phyloP scores from a whole-genome alignment of 2,888 invertebrate species.

The Drosophila conformis region DNA sequence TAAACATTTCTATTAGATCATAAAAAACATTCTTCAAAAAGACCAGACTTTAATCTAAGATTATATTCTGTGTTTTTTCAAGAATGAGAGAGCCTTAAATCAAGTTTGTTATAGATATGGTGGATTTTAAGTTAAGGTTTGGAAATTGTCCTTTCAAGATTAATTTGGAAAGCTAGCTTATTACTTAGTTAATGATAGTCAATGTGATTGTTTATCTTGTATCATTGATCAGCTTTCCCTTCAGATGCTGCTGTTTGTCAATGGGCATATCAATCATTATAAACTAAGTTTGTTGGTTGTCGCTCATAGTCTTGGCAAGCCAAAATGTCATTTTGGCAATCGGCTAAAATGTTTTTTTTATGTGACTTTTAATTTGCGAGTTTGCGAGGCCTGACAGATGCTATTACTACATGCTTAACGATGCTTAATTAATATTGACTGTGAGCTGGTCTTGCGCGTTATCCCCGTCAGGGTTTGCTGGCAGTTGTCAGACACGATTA shows the following conservation, averaged over 20 bases:
- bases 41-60: background rate
- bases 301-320: conserved; percentile 14
- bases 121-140: background rate
- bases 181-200: background rate
- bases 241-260: background rate
- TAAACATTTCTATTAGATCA: background rate
- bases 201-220: background rate
- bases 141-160: background rate
- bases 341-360: conserved; percentile 9
- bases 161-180: background rate
- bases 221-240: background rate
- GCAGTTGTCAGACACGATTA: conserved; percentile 1
- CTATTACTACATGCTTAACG: background rate
- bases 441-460: too few species aligned
- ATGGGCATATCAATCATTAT: conserved; percentile 21
- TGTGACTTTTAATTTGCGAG: conserved; percentile 16
- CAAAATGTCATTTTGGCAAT: conserved; percentile 8
- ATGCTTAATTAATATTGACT: background rate
- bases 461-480: background rate
- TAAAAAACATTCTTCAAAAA: background rate
- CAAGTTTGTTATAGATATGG: background rate
- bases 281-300: conserved; percentile 42
- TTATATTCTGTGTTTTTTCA: background rate
- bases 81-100: background rate
- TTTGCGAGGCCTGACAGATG: background rate